These are phyloP conservation scores for Drosophila gunungcola DNA, from an alignment of 1,140 invertebrate species.

Conservation along the genomic window DNA sequence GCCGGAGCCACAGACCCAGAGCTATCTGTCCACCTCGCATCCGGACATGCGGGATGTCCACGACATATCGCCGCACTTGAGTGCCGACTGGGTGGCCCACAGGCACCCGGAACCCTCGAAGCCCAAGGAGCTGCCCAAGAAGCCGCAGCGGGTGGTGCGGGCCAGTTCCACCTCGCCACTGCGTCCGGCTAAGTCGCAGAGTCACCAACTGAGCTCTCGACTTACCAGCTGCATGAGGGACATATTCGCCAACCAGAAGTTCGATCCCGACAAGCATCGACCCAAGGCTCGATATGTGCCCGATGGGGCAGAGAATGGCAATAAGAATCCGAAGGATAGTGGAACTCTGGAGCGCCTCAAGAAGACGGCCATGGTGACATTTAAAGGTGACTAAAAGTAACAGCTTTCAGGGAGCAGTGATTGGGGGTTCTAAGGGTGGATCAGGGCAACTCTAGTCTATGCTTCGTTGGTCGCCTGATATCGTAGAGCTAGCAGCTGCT, in stretches of 20 bases:
- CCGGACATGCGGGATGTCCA: constrained; percentile 91
- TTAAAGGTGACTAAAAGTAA: constrained; percentile 71
- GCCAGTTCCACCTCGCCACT: constrained; percentile 69
- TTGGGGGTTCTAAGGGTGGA: background rate
- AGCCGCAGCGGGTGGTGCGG: constrained; percentile 42
- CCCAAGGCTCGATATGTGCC: constrained; percentile 92
- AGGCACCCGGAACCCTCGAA: constrained; percentile 87
- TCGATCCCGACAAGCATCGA: constrained; percentile 90
- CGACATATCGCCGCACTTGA: constrained; percentile 90
- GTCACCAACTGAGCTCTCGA: constrained; percentile 47
- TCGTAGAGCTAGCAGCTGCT: constrained; percentile 54
- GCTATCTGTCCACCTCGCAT: constrained; percentile 90
- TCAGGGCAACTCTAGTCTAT: constrained; percentile 5
- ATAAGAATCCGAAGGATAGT: constrained; percentile 17
- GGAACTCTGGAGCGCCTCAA: constrained; percentile 57
- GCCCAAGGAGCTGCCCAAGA: constrained; percentile 53
- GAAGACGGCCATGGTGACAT: constrained; percentile 72
- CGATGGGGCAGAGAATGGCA: constrained; percentile 55
- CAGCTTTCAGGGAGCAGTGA: constrained; percentile 33
- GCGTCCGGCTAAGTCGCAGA: constrained; percentile 62
- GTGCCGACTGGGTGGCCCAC: constrained; percentile 91
- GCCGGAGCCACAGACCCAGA: constrained; percentile 66
- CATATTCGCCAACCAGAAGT: constrained; percentile 88
- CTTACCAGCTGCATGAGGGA: constrained; percentile 84
- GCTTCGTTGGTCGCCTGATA: constrained; percentile 51